phyloP scores from a whole-genome alignment of 2,797 vertebrate genomes.

The Enteromius anoplus region DNA sequence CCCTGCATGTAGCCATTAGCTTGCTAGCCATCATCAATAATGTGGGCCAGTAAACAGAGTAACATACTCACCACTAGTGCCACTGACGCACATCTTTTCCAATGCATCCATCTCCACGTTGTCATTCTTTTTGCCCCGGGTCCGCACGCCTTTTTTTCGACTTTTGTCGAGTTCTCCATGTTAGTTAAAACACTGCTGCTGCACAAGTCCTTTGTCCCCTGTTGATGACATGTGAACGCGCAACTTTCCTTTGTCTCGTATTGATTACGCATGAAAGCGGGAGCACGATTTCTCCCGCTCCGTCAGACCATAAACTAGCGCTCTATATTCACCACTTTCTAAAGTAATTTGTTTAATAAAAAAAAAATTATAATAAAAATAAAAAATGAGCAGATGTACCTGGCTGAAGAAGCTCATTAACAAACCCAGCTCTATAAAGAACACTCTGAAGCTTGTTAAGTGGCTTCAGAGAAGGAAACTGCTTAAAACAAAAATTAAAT shows the following conservation, averaged over 20 bases:
- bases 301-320: not conserved
- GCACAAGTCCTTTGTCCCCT: slow-evolving; percentile 13
- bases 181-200: not conserved
- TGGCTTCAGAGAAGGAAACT: slow-evolving; percentile 25
- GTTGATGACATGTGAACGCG: slow-evolving; percentile 10
- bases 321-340: not conserved
- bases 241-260: too few relatives aligned
- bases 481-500: not conserved
- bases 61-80: slow-evolving; percentile 1
- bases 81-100: not conserved
- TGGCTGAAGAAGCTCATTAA: not conserved
- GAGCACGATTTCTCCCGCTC: not conserved
- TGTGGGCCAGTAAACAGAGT: not conserved
- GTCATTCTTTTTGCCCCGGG: not conserved
- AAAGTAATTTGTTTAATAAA: not conserved
- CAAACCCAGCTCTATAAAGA: not conserved
- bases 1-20: not conserved
- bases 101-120: not conserved
- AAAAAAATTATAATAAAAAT: too few relatives aligned
- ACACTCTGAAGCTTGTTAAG: not conserved
- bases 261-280: too few relatives aligned
- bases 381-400: not conserved
- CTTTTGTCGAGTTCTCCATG: slow-evolving; percentile 3
- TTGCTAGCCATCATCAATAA: not conserved
- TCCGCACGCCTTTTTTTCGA: not conserved